A percentile compares a stretch with the other conserved stretches of the same genome.
Conservation (phyloP, 2,888 invertebrate species). For the Ormyrus pomaceus region DNA sequence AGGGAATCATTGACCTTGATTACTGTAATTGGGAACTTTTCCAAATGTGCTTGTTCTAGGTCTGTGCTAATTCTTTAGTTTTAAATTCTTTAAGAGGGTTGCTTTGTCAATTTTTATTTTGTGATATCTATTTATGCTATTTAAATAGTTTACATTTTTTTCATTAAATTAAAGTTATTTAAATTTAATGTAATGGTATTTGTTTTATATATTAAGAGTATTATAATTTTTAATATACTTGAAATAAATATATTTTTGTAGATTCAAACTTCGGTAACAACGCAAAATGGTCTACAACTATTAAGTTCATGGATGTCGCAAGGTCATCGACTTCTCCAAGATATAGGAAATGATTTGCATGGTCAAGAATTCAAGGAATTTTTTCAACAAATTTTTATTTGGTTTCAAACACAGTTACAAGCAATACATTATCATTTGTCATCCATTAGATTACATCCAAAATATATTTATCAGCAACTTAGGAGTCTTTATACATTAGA, state of each 20-base stretch:
- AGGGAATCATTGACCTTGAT: constrained; percentile 51
- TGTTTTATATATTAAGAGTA: background rate
- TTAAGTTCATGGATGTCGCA: constrained; percentile 62
- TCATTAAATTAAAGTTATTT: background rate
- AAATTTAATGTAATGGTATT: background rate
- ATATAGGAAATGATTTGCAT: constrained; percentile 63
- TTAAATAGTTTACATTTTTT: constrained; percentile 2
- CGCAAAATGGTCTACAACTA: constrained; percentile 68
- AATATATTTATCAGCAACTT: constrained; percentile 66
- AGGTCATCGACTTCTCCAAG: constrained; percentile 61
- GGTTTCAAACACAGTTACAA: constrained; percentile 63
- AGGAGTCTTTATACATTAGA: constrained; percentile 59
- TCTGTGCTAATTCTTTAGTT: constrained; percentile 50
- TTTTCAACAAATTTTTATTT: constrained; percentile 59
- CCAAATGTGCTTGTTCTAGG: constrained; percentile 43
- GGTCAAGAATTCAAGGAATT: constrained; percentile 63
- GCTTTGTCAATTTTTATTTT: constrained; percentile 8
- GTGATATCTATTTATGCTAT: background rate
- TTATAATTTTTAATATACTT: constrained; percentile 1
- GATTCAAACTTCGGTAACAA: constrained; percentile 65
- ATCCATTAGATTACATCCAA: constrained; percentile 62
- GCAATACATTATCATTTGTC: constrained; percentile 57
- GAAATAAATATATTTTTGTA: constrained; percentile 53
- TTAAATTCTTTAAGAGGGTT: constrained; percentile 14
- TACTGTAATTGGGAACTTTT: constrained; percentile 41